A percentile compares a stretch with the other conserved stretches of the same genome.
phyloP scores from a whole-genome alignment of 2,888 invertebrate species.

The Cheilosia urbana region DNA sequence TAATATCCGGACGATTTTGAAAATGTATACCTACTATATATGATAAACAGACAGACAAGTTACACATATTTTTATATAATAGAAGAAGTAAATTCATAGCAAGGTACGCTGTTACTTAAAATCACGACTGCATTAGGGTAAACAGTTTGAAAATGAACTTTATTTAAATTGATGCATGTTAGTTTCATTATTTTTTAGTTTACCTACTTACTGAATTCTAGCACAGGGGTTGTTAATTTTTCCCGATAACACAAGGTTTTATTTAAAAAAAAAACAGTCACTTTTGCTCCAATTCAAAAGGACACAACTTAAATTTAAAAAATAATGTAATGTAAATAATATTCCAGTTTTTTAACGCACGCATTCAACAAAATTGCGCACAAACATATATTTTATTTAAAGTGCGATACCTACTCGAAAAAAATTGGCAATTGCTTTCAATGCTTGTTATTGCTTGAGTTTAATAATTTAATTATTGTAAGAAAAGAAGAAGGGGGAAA shows the following conservation, averaged over 20 bases:
- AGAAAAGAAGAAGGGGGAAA: constrained; percentile 45
- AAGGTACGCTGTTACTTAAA: too few relatives aligned
- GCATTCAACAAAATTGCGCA: constrained; percentile 13
- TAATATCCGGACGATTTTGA: too few relatives aligned
- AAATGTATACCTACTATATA: too few relatives aligned
- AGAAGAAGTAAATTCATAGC: too few relatives aligned
- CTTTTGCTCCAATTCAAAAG: background rate
- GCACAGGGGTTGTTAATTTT: constrained; percentile 56
- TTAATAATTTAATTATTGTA: background rate
- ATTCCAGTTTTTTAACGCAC: constrained; percentile 5
- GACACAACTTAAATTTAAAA: background rate
- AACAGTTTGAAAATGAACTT: too few relatives aligned
- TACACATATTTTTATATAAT: too few relatives aligned
- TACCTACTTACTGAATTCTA: background rate
- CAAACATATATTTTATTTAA: background rate
- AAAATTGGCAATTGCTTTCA: constrained; percentile 5
- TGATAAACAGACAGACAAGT: too few relatives aligned
- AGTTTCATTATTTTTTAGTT: background rate
- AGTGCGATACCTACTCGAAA: constrained; percentile 2
- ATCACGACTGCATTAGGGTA: too few relatives aligned
- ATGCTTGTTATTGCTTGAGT: constrained; percentile 25
- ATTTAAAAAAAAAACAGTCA: background rate
- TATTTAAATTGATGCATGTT: constrained; percentile 3
- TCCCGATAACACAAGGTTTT: constrained; percentile 24
- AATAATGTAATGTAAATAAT: background rate